Evolutionary conservation across 2,113 vertebrate species (phyloP), one percentile per base, ranked within the genome.

Genomic region (Drymodes brunneopygia): DNA sequence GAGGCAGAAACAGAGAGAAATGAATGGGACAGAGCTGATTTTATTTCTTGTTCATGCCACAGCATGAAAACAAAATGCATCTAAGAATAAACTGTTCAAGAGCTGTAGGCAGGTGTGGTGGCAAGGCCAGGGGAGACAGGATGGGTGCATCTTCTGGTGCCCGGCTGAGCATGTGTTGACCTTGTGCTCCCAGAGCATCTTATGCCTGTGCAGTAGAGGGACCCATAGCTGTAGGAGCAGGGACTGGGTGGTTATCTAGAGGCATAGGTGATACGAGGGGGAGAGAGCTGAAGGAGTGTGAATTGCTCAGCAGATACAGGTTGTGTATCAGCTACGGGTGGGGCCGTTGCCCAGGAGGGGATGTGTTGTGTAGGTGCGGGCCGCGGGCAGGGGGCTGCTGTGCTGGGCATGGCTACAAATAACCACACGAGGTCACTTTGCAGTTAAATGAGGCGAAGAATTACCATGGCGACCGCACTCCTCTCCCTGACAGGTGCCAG

Each of bases 371-470:
- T 4, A 24, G 3, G 36, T 25, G 24, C 5, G 50, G 40, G 29
- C 35, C 4, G 5, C 0, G 7, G 77, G 64, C 69, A 56, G 65
- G 54, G 40, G 23, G 2, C 17, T 40, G 54, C 50, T 72, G 11
- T 53, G 53, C 61, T 3, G 15, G 69, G 35, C 54, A 77, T n/a
- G 86, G 77, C 86, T 94, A 91, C 66, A 11, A 83, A 72, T 82
- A 94, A 88, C 91, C 56, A 94, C 57, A 66, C 15, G 56, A 95
- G 95, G 92, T 96, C 95, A 70, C 86, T 97, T 80, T 81, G 81
- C 92, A 93, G 97, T 94, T 94, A 97, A 97, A 96, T 97, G 96
- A 97, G 89, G 95, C 11, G 1, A 94, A 86, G 90, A 95, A 90
- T 97, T 92, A 78, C 97, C 96, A 97, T 97, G 96, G 97, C 4